Evolutionary conservation across 2,888 invertebrate species (phyloP), one percentile per base, ranked within the genome.

Genomic region (Glyphotaelius pellucidus): DNA sequence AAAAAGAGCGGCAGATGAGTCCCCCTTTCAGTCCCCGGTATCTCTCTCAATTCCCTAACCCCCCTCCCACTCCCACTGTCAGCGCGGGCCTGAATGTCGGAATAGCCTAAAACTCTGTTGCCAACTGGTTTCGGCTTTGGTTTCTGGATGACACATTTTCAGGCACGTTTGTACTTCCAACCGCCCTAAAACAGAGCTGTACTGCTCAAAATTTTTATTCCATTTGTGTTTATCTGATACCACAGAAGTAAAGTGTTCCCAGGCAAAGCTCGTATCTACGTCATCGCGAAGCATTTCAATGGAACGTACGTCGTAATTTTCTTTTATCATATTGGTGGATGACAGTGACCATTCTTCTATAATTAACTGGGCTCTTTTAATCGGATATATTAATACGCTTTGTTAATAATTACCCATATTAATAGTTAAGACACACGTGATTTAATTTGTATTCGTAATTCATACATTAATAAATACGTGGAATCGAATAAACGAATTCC

Each of bases 121-220:
- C 47, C 83, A 83, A 84, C 90, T 83, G 90, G 90, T 85, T 90
- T 47, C 30, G 87, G 67, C 87, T 67, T 47, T 84, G 90, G 90
- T 84, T 90, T 90, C 67, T 31, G 38, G 79, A 79, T 31, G 90
- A 90, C 90, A 90, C 90, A 90, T 90, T 90, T 87, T 30, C 90
- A 85, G 90, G 67, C 38, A 85, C 84, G 79, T 85, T 79, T 52
- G 67, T 84, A 1, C 25, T 90, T 79, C 35, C 42, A 90, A 30
- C 30, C 42, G 15, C 31, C 67, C 42, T 14, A 42, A 89, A 42
- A 38, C 80, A 80, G 52, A 42, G 89, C 14, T 25, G 80, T 79
- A 38, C 42, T 38, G 25, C 12, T 3, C 31, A 87, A 87, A 1
- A 11, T n/a, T 87, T 14, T 19, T 81, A 31, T 12, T 81, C 9